Evolutionary conservation across 1,140 invertebrate species (phyloP).

Genomic region (Pantala flavescens): DNA sequence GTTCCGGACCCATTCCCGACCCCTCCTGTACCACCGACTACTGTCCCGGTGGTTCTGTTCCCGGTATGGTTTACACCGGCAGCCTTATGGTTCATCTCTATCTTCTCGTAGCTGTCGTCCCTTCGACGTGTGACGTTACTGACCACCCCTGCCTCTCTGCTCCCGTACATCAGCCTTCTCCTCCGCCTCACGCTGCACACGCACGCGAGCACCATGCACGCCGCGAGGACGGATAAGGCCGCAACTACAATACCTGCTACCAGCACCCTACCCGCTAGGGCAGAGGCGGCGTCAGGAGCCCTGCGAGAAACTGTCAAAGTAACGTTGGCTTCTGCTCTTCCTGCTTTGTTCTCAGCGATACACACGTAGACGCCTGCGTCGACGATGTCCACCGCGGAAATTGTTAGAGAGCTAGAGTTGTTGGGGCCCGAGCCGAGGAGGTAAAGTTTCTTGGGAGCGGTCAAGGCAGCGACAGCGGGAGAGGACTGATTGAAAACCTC

Average conservation of each 20-base stretch:
- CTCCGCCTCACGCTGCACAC: constrained; percentile 41
- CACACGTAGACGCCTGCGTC: constrained; percentile 65
- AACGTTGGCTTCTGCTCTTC: constrained; percentile 55
- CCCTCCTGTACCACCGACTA: constrained; percentile 21
- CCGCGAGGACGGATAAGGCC: constrained; percentile 42
- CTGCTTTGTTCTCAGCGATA: constrained; percentile 64
- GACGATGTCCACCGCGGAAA: constrained; percentile 52
- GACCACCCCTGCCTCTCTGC: constrained; percentile 26
- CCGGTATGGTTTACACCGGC: constrained; percentile 19
- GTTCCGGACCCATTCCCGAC: constrained; percentile 32
- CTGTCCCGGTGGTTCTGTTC: constrained; percentile 16
- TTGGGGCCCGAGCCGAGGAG: constrained; percentile 28
- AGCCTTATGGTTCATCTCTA: constrained; percentile 51
- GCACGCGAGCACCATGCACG: constrained; percentile 48
- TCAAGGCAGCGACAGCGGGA: constrained; percentile 40
- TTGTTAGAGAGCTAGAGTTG: constrained; percentile 52
- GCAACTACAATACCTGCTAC: constrained; percentile 46
- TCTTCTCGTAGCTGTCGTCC: constrained; percentile 58
- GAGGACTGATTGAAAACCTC: constrained; percentile 41
- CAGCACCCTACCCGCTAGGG: constrained; percentile 41
- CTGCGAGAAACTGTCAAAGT: constrained; percentile 51
- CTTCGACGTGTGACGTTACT: constrained; percentile 29
- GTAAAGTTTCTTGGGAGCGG: constrained; percentile 29
- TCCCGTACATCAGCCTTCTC: constrained; percentile 21
- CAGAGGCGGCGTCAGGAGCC: constrained; percentile 31